Conservation (phyloP, 1,140 invertebrate species). For the Pseudomyrmex pallidus region DNA sequence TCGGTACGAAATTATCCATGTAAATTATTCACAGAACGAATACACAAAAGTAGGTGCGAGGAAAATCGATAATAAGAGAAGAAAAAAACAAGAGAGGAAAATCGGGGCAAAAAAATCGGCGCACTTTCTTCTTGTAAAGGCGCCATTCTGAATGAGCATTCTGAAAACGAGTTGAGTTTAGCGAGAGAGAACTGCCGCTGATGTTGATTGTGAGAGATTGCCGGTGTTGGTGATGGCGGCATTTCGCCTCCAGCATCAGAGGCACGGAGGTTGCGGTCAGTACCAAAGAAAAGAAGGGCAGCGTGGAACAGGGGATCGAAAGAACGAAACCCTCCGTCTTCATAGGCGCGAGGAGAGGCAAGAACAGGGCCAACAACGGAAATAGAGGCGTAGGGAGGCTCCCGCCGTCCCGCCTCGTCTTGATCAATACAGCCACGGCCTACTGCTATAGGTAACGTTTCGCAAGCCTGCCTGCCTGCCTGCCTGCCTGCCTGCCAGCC, state of each 20-base stretch:
- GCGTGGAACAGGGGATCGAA: conserved; percentile 54
- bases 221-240: conserved; percentile 47
- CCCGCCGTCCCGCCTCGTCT: conserved; percentile 82
- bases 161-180: conserved; percentile 74
- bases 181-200: conserved; percentile 49
- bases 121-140: neutral
- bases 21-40: conserved; percentile 55
- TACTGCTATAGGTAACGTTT: conserved; percentile 83
- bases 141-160: conserved; percentile 63
- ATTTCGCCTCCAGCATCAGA: conserved; percentile 58
- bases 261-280: conserved; percentile 61
- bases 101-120: neutral
- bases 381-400: conserved; percentile 82
- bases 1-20: conserved; percentile 54
- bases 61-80: conserved; percentile 48
- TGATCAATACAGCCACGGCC: conserved; percentile 85
- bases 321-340: conserved; percentile 77
- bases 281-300: conserved; percentile 63
- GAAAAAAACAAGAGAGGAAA: neutral
- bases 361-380: conserved; percentile 83
- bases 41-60: conserved; percentile 6
- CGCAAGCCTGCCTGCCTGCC: conserved; percentile 75
- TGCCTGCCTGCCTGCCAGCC: conserved; percentile 70
- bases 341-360: conserved; percentile 81
- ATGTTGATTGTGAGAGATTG: conserved; percentile 51